Conservation (phyloP, 2,888 invertebrate species). For the Dryomyza anilis region DNA sequence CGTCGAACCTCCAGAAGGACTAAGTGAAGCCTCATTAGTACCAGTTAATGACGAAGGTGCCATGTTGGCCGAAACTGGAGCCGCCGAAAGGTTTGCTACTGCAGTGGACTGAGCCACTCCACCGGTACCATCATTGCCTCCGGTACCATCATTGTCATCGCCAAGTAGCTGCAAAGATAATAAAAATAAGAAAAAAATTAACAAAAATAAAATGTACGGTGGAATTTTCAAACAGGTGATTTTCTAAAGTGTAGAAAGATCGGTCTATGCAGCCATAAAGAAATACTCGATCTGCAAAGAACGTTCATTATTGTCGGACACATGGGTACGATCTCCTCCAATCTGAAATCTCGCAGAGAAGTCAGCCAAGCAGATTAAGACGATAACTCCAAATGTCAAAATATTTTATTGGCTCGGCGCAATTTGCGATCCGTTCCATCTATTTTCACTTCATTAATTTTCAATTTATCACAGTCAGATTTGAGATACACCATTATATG, state of each 20-base stretch:
- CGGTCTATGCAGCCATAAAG: constrained; percentile 1
- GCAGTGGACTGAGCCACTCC: constrained; percentile 64
- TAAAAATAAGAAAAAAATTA: constrained; percentile 23
- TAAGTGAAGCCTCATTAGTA: constrained; percentile 74
- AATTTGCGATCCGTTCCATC: constrained; percentile 61
- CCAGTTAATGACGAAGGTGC: constrained; percentile 75
- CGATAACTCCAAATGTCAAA: constrained; percentile 60
- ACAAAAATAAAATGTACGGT: constrained; percentile 29
- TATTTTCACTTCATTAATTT: constrained; percentile 60
- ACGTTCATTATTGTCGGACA: no score
- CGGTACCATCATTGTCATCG: constrained; percentile 18
- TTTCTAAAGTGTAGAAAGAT: constrained; percentile 25
- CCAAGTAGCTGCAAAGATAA: constrained; percentile 43
- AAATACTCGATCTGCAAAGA: not conserved
- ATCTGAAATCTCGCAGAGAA: constrained; percentile 39
- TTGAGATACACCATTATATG: constrained; percentile 36
- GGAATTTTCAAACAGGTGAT: constrained; percentile 45
- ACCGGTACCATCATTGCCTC: constrained; percentile 26
- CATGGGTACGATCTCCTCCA: not conserved
- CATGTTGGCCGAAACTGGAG: constrained; percentile 42
- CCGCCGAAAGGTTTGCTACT: constrained; percentile 60
- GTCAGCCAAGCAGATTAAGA: constrained; percentile 59
- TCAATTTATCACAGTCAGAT: constrained; percentile 60
- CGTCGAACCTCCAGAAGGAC: constrained; percentile 68
- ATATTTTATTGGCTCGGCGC: constrained; percentile 60